phyloP scores from a whole-genome alignment of 2,113 vertebrate species.

The Sebastes fasciatus region DNA sequence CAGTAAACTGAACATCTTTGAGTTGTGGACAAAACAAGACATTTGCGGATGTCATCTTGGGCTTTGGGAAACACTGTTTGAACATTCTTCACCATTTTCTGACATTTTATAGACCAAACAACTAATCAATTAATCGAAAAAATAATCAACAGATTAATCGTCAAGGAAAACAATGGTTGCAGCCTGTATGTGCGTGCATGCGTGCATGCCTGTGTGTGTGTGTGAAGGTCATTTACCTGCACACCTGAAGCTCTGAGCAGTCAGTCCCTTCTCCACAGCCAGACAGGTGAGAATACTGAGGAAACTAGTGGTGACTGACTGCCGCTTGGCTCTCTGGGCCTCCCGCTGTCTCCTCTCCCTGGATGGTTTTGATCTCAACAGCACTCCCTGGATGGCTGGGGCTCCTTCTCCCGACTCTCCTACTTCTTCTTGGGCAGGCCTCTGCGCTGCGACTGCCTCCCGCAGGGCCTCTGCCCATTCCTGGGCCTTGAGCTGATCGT shows the following conservation, averaged over 20 bases:
- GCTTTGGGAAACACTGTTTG: too few species aligned
- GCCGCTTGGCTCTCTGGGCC: constrained; percentile 87
- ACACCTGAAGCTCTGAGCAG: constrained; percentile 97
- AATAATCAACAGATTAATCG: too few species aligned
- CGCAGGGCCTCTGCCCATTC: constrained; percentile 93
- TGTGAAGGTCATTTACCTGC: constrained; percentile 87
- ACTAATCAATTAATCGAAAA: too few species aligned
- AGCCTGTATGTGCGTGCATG: neutral
- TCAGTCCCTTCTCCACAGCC: constrained; percentile 96
- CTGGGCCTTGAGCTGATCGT: constrained; percentile 87
- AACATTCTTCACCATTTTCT: too few species aligned
- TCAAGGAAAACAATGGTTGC: too few species aligned
- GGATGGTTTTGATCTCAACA: constrained; percentile 84
- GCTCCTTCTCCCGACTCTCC: constrained; percentile 49
- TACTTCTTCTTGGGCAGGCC: constrained; percentile 75
- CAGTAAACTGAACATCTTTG: too few species aligned
- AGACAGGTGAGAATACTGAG: constrained; percentile 95
- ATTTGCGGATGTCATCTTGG: too few species aligned
- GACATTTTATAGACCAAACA: too few species aligned
- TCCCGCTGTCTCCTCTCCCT: constrained; percentile 80
- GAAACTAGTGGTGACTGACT: constrained; percentile 97
- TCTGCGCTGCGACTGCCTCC: constrained; percentile 82
- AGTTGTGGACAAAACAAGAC: too few species aligned
- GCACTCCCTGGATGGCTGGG: constrained; percentile 82
- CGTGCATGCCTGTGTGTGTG: neutral